These are phyloP conservation scores for Leptodirus hochenwartii DNA, from an alignment of 2,888 invertebrate species.

Conservation along the genomic window DNA sequence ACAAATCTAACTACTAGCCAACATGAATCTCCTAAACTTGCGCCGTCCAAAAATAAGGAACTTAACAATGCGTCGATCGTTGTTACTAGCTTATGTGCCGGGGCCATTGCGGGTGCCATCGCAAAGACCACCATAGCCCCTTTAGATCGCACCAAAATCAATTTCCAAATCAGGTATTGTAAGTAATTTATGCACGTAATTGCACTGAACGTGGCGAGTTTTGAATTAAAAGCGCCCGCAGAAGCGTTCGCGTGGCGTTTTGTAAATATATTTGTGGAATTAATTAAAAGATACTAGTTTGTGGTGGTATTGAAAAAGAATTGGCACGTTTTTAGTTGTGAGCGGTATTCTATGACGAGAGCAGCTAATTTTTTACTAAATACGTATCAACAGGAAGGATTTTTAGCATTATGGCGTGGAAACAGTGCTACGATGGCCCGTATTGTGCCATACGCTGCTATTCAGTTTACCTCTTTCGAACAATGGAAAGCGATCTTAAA, in stretches of 20 bases:
- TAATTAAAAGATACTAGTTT: too few relatives aligned
- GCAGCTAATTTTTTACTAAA: constrained; percentile 47
- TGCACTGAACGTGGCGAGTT: too few relatives aligned
- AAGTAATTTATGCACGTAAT: constrained; percentile 14
- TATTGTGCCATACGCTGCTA: constrained; percentile 91
- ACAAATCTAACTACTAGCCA: too few relatives aligned
- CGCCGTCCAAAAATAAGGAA: constrained; percentile 10
- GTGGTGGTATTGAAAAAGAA: too few relatives aligned
- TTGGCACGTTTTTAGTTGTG: constrained; percentile 17
- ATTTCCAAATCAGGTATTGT: constrained; percentile 73
- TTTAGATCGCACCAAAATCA: constrained; percentile 93
- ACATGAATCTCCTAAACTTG: too few relatives aligned
- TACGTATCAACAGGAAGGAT: constrained; percentile 60
- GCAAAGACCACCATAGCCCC: constrained; percentile 97
- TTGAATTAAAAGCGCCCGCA: too few relatives aligned
- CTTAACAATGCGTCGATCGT: constrained; percentile 41
- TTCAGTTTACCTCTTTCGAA: constrained; percentile 95
- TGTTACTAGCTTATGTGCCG: constrained; percentile 70
- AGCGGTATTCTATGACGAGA: constrained; percentile 52
- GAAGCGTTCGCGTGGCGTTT: too few relatives aligned
- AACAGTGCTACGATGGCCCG: constrained; percentile 98
- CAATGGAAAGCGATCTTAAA: constrained; percentile 77
- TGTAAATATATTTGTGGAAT: too few relatives aligned
- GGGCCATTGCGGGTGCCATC: constrained; percentile 83
- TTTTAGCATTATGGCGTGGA: constrained; percentile 82